Evolutionary conservation across 2,888 invertebrate species (phyloP).

Genomic region (Tiliacea aurago): DNA sequence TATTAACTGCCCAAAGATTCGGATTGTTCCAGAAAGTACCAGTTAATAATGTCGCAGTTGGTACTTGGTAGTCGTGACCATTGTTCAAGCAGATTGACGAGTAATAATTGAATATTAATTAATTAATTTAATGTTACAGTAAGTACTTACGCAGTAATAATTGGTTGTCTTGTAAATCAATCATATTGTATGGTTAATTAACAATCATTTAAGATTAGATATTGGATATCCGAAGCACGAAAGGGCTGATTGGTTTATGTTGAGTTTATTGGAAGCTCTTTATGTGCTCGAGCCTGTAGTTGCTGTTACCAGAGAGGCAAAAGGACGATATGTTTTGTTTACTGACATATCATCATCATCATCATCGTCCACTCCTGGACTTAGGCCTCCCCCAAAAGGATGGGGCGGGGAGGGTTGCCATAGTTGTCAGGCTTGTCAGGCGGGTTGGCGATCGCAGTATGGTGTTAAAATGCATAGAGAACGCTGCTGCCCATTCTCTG

Average conservation of each 20-base stretch:
- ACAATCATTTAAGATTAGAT: constrained; percentile 31
- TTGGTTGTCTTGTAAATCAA: constrained; percentile 6
- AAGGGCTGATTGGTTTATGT: constrained; percentile 27
- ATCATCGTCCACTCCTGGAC: too few relatives aligned
- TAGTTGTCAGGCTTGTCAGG: too few relatives aligned
- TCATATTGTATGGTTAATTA: constrained; percentile 20
- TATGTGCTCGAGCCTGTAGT: not conserved
- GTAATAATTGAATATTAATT: not conserved
- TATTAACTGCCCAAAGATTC: not conserved
- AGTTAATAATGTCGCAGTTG: not conserved
- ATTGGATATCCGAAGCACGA: constrained; percentile 37
- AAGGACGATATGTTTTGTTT: not conserved
- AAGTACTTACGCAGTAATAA: not conserved
- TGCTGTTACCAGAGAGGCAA: not conserved
- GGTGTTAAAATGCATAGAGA: too few relatives aligned
- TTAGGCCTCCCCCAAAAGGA: too few relatives aligned
- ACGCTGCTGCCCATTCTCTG: too few relatives aligned
- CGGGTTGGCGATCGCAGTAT: too few relatives aligned
- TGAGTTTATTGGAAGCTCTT: constrained; percentile 24
- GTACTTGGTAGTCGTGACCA: not conserved
- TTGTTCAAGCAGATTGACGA: not conserved
- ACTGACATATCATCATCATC: not conserved
- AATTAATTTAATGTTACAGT: not conserved
- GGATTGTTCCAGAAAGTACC: not conserved
- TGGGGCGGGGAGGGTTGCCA: too few relatives aligned